A percentile compares a stretch with the other conserved stretches of the same genome.
These are phyloP conservation scores for Siniperca scherzeri DNA, from an alignment of 2,797 vertebrate species.

Conservation along the genomic window DNA sequence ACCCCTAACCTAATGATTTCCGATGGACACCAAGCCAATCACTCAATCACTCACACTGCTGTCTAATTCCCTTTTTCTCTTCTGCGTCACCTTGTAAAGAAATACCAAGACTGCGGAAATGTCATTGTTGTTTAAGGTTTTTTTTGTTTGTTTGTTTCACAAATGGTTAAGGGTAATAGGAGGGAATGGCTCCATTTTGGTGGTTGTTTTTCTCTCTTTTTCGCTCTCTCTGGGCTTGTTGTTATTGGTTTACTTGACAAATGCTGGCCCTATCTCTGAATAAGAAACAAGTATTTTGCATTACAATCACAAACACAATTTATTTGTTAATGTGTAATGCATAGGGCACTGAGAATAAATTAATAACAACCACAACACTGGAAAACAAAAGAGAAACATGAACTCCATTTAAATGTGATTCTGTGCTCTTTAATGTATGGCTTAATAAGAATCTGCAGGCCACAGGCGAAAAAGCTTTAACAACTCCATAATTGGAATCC, in stretches of 20 bases:
- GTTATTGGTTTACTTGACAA: conserved; percentile 78
- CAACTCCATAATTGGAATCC: conserved; percentile 89
- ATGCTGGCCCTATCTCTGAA: conserved; percentile 70
- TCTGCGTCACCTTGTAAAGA: conserved; percentile 39
- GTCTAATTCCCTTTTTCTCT: conserved; percentile 36
- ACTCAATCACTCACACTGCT: conserved; percentile 68
- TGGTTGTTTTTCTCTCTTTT: conserved; percentile 60
- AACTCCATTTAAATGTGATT: conserved; percentile 86
- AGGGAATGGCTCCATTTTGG: conserved; percentile 60
- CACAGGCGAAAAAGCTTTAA: conserved; percentile 85
- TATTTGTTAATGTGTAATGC: conserved; percentile 83
- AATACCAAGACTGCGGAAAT: conserved; percentile 40
- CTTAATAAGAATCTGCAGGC: conserved; percentile 86
- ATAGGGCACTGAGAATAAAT: conserved; percentile 82
- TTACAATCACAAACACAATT: conserved; percentile 82
- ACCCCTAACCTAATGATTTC: conserved; percentile 79
- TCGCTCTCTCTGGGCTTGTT: conserved; percentile 64
- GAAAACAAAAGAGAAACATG: conserved; percentile 83
- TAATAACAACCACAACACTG: conserved; percentile 80
- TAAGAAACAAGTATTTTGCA: conserved; percentile 80
- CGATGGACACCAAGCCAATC: conserved; percentile 70
- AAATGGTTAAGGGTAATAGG: conserved; percentile 62
- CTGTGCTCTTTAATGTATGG: conserved; percentile 85
- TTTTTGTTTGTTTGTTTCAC: conserved; percentile 68
- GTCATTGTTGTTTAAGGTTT: conserved; percentile 44